These are phyloP conservation scores for Daphoenositta chrysoptera DNA, from an alignment of 2,113 vertebrate species.

Conservation along the genomic window DNA sequence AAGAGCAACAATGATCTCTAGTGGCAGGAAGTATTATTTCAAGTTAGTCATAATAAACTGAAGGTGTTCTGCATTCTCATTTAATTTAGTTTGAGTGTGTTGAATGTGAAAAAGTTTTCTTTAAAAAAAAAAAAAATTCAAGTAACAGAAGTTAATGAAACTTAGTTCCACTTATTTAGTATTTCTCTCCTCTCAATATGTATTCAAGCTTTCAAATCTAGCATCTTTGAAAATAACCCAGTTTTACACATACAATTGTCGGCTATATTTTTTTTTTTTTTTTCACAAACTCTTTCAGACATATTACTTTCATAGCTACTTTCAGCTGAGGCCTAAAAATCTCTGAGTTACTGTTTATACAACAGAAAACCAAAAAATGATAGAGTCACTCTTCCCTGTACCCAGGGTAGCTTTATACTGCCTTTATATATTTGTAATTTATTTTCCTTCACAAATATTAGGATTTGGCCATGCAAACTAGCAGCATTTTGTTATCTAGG, in stretches of 20 bases:
- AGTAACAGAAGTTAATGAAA: neutral
- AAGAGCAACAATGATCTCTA: slow-evolving; percentile 73
- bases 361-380: neutral
- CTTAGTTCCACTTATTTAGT: neutral
- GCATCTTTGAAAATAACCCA: neutral
- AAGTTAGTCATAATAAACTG: neutral
- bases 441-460: neutral
- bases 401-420: neutral
- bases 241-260: neutral
- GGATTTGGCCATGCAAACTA: neutral
- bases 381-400: neutral
- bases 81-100: neutral
- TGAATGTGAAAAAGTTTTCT: neutral
- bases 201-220: neutral
- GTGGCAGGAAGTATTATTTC: slow-evolving; percentile 62
- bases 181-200: neutral
- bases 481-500: neutral
- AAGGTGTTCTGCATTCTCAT: neutral
- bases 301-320: neutral
- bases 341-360: neutral
- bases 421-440: neutral
- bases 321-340: neutral
- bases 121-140: neutral
- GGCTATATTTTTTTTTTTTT: neutral
- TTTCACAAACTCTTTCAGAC: neutral